These are phyloP conservation scores for Bucco capensis DNA, from an alignment of 2,113 vertebrate genomes.

Conservation along the genomic window DNA sequence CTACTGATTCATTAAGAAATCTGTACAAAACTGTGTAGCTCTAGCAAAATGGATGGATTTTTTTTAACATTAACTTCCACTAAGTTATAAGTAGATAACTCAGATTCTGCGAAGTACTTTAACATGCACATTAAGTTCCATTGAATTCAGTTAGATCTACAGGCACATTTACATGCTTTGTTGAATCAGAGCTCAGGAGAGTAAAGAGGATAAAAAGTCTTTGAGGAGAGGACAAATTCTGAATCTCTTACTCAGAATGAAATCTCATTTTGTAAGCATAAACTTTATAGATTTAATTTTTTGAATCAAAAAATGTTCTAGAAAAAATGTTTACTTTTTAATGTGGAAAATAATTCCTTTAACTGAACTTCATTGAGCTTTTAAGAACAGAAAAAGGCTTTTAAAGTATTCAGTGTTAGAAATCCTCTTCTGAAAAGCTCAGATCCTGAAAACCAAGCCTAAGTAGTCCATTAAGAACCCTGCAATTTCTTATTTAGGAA, in stretches of 20 bases:
- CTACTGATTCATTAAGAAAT: neutral
- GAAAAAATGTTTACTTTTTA: neutral
- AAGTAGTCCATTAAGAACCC: neutral
- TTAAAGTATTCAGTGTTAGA: neutral
- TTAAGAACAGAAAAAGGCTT: neutral
- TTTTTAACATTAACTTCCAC: neutral
- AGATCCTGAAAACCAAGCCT: neutral
- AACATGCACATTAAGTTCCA: neutral
- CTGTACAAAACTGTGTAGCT: neutral
- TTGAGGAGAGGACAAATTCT: neutral
- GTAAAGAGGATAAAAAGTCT: neutral
- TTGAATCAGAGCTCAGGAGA: neutral
- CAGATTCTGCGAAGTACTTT: neutral
- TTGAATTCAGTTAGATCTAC: neutral
- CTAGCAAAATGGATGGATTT: neutral
- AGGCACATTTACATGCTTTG: neutral
- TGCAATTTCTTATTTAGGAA: neutral
- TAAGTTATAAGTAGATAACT: neutral
- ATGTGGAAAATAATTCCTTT: neutral
- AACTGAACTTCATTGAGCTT: neutral
- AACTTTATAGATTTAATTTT: neutral
- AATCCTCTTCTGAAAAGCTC: neutral
- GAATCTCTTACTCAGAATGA: neutral
- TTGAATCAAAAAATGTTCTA: neutral
- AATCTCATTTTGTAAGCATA: neutral